Evolutionary conservation across 2,888 invertebrate genomes (phyloP).

Genomic region (Dusona sp.): DNA sequence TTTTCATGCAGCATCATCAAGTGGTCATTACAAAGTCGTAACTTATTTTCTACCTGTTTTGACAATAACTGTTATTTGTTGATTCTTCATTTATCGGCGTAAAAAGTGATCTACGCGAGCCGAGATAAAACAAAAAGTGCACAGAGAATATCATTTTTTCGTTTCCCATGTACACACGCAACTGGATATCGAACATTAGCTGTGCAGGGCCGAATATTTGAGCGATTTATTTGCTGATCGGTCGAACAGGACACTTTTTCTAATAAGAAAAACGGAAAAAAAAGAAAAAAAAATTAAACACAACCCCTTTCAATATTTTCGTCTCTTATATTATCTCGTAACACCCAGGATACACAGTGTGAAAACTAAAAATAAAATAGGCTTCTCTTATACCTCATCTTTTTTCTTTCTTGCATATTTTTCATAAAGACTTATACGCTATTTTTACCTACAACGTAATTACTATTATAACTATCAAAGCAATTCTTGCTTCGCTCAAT

Average conservation of each 20-base stretch:
- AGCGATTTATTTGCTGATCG: constrained; percentile 44
- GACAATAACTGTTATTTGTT: constrained; percentile 26
- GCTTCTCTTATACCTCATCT: constrained; percentile 67
- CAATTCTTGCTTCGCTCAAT: constrained; percentile 59
- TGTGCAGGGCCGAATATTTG: constrained; percentile 32
- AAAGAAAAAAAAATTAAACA: constrained; percentile 45
- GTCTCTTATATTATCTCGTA: constrained; percentile 73
- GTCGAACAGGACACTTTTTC: constrained; percentile 56
- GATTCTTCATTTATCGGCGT: constrained; percentile 12
- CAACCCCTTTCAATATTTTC: constrained; percentile 57
- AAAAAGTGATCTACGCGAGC: constrained; percentile 30
- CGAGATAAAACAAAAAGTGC: constrained; percentile 15
- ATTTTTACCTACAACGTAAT: constrained; percentile 66
- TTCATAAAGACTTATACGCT: constrained; percentile 62
- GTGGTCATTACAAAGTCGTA: constrained; percentile 11
- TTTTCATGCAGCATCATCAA: constrained; percentile 15
- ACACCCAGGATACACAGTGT: constrained; percentile 79
- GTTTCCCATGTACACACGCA: not conserved
- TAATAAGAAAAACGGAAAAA: constrained; percentile 2
- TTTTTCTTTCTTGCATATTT: constrained; percentile 40
- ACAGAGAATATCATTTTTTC: not conserved
- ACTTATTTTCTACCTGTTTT: not conserved
- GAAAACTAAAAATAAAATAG: constrained; percentile 79
- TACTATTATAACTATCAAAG: constrained; percentile 64
- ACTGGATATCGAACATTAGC: constrained; percentile 9